A percentile compares a stretch with the other conserved stretches of the same genome.
Evolutionary conservation across 2,888 invertebrate species (phyloP).

Genomic region (Allophyes oxyacanthae): DNA sequence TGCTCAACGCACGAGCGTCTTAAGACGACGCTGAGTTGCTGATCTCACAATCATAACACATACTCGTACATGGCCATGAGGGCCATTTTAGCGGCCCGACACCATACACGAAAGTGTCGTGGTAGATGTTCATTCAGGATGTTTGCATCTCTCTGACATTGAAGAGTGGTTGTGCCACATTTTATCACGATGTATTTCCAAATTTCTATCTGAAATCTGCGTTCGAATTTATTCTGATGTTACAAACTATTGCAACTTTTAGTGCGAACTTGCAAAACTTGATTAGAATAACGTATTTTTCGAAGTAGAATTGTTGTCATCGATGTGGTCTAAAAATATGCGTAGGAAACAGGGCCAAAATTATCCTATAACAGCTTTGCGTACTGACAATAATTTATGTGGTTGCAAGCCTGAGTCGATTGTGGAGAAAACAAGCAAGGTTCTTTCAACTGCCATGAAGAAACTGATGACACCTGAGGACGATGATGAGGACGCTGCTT

Average conservation of each 20-base stretch:
- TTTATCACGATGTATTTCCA: conserved; percentile 36
- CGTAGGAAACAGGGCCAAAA: background rate
- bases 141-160: conserved; percentile 28
- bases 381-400: conserved; percentile 33
- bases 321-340: background rate
- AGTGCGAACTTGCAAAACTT: conserved; percentile 18
- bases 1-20: conserved; percentile 76
- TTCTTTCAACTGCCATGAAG: conserved; percentile 87
- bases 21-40: conserved; percentile 66
- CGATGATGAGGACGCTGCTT: conserved; percentile 90
- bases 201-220: conserved; percentile 24
- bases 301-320: background rate
- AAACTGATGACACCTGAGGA: conserved; percentile 84
- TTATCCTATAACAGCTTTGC: background rate
- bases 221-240: conserved; percentile 12
- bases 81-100: conserved; percentile 48
- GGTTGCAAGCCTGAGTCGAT: conserved; percentile 90
- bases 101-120: conserved; percentile 29
- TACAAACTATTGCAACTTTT: conserved; percentile 9
- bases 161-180: conserved; percentile 21
- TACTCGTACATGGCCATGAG: conserved; percentile 27
- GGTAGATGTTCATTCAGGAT: conserved; percentile 9
- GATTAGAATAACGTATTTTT: conserved; percentile 2
- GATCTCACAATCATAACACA: conserved; percentile 36
- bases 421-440: conserved; percentile 88